Base-by-base conservation (phyloP, 2,113 vertebrate species). In the Pseudolaguvia tuberculata region DNA sequence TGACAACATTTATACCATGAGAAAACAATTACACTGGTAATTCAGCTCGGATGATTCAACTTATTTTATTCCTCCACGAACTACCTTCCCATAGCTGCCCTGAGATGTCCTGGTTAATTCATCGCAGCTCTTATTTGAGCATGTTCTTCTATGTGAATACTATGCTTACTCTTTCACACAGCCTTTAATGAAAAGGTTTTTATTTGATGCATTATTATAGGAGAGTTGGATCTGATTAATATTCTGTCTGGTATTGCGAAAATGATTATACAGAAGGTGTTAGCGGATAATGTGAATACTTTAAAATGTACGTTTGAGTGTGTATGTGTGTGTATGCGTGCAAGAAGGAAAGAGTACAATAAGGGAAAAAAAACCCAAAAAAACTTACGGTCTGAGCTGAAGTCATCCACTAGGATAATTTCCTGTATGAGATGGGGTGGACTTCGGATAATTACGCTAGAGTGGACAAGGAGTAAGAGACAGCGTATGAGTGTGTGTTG, bases 341-440 rank as follows among this genome's bases (percentile, higher is more conserved):
- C 4, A 15, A 11, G 15, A 50, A 50, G 48, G 8, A 15, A 51
- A 58, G 56, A 63, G 14, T 18, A 27, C 59, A 77, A 59, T 74
- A 70, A 78, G 25, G 45, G 20, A 29, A 20, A 15, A 58, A 35
- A 35, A n/a, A n/a, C n/a, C n/a, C n/a, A n/a, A n/a, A n/a, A 35
- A n/a, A 55, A 95, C 97, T 95, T 87, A 99, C 97, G 84, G 79
- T 99, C 95, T 0, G 92, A 88, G 87, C 97, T 99, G 92, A 96
- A 99, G 91, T 99, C 97, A 72, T 99, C 97, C 55, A 99, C 95
- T 78, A 99, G 87, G 85, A 99, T 95, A 62, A 99, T 95, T 86
- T 99, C 97, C 79, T 95, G 96, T 82, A 99, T 94, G 75, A 99
- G 88, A 76, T 82, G 85, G 21, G 92, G 79, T 77, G 96, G 96